Evolutionary conservation across 2,888 invertebrate species (phyloP), one percentile per base, ranked within the genome.

Genomic region (Polyommatus icarus): DNA sequence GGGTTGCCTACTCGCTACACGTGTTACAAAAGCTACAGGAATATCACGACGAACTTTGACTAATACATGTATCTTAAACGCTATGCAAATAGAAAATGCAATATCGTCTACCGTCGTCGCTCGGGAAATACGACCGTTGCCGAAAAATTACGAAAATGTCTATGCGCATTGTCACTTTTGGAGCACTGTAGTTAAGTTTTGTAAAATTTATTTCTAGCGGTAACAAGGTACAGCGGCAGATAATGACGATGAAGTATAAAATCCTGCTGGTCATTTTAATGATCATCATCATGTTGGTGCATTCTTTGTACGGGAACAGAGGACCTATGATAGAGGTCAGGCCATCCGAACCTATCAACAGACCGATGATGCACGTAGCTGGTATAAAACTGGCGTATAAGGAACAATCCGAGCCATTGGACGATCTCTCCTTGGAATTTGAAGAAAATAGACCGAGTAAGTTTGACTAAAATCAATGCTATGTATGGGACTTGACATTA

Each of bases 281-380:
- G 6, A 3, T 61, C 61, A 24, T 24, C 12, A 3, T 61, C 12
- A 3, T 12, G 61, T 20, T 61, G 61, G 61, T 24, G 8, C 20
- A 61, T 61, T 6, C 40, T 20, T 50, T 24, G 3, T 72, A n/a
- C 10, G 20, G 24, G 24, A 20, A 57, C 20, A 18, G 40, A 5
- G 10, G 10, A 12, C 0, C 57, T 7, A 15, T 15, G 54, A n/a
- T 20, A 15, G 15, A 20, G 32, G 36, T 20, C 24, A 54, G 36
- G 7, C 20, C n/a, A 32, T 3, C n/a, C 10, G 20, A 10, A 36
- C 12, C 8, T n/a, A 32, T 15, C 50, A 84, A 83, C 5, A 84
- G 82, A 12, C 87, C 89, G 1, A 85, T 91, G 81, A 81, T 50
- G 73, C 90, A 87, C 72, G 36, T 90, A n/a, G 84, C 87, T 1